Evolutionary conservation across 2,113 vertebrate genomes (phyloP).

Genomic region (Cyprinodon tularosa): DNA sequence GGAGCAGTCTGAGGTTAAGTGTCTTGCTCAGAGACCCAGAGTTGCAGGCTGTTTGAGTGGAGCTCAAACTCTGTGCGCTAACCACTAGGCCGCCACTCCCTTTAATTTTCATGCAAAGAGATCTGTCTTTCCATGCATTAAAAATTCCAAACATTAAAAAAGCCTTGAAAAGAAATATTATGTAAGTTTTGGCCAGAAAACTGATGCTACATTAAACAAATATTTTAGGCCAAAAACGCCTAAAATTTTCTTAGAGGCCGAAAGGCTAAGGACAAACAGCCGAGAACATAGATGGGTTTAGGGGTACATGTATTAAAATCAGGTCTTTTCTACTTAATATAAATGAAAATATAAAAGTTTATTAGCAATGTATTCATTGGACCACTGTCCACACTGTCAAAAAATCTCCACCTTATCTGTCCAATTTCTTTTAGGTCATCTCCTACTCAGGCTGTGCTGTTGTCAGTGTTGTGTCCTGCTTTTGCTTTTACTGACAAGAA

Average conservation of each 20-base stretch:
- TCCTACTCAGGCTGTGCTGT: not conserved
- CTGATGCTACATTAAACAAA: not conserved
- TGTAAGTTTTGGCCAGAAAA: not conserved
- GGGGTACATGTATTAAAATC: not conserved
- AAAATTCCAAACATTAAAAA: not conserved
- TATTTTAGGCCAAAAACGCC: not conserved
- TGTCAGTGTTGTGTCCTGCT: not conserved
- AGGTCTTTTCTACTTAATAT: not conserved
- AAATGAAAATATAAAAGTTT: not conserved
- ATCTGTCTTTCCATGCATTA: not conserved
- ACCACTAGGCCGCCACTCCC: no score
- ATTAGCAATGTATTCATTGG: not conserved
- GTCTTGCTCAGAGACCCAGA: no score
- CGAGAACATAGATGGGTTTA: not conserved
- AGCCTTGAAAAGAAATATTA: not conserved
- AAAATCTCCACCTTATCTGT: not conserved
- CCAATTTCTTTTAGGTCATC: not conserved
- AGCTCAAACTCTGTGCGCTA: not conserved
- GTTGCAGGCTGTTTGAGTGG: not conserved
- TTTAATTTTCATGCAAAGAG: not conserved
- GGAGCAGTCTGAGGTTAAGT: no score
- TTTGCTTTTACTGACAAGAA: not conserved
- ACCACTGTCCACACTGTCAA: not conserved
- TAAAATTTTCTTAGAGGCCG: not conserved
- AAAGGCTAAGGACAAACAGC: not conserved